Percentiles rank a stretch among this genome's conserved stretches.
Evolutionary conservation across 2,797 vertebrate species (phyloP).

Genomic region (Tapera naevia): DNA sequence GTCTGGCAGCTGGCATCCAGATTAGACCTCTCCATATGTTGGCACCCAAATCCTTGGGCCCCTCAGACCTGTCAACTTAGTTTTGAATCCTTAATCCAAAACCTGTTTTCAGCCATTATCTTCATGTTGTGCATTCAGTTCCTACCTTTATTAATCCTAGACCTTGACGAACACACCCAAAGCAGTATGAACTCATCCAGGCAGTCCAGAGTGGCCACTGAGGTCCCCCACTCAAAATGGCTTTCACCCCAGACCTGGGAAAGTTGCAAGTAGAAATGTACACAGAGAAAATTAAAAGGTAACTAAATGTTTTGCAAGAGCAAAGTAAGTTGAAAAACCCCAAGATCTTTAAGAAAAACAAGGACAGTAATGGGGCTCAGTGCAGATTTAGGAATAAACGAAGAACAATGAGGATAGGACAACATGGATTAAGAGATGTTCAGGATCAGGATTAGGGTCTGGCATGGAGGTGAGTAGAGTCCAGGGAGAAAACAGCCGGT

Average conservation of each 20-base stretch:
- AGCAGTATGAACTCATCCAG: background rate
- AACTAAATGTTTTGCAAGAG: background rate
- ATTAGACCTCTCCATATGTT: background rate
- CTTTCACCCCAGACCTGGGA: background rate
- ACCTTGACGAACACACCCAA: background rate
- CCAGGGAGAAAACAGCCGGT: background rate
- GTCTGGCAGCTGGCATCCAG: fast-evolving
- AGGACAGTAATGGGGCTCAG: background rate
- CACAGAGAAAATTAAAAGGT: background rate
- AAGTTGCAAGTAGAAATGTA: background rate
- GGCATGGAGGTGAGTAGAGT: background rate
- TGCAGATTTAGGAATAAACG: background rate
- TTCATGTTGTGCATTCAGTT: background rate
- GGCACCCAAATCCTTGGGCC: background rate
- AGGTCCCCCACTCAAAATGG: background rate
- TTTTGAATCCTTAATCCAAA: background rate
- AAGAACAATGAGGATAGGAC: background rate
- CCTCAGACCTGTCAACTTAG: background rate
- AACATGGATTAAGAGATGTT: background rate
- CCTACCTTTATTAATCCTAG: background rate
- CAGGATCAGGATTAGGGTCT: background rate
- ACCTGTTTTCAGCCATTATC: background rate
- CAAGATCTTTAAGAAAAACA: background rate
- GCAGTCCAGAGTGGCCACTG: background rate
- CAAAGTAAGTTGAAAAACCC: background rate